These are phyloP conservation scores for Astropecten irregularis DNA, from an alignment of 53 echinoderm and acorn worm species.

Conservation along the genomic window DNA sequence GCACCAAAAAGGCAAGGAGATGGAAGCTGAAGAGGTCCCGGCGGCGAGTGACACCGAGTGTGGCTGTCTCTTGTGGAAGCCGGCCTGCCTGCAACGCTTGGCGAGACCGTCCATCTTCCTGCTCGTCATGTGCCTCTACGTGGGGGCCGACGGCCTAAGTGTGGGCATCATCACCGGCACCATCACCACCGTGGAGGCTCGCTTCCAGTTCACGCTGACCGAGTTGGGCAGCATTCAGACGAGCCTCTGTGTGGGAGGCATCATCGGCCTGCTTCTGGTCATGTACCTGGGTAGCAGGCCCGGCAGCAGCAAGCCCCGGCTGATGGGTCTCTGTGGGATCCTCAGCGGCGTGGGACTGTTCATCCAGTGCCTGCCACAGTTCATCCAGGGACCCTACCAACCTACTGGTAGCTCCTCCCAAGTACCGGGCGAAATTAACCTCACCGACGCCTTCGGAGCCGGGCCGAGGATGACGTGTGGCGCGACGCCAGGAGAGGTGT, in stretches of 20 bases:
- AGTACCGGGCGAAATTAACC: not conserved
- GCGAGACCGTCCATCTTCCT: no score
- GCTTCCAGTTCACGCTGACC: slow-evolving; percentile 17
- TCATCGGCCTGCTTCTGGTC: not conserved
- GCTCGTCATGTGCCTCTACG: no score
- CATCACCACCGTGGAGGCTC: slow-evolving; percentile 3
- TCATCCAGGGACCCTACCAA: not conserved
- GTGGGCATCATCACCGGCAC: no score
- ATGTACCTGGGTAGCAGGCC: not conserved
- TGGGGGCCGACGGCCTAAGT: no score
- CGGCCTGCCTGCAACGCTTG: no score
- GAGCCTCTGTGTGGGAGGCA: not conserved
- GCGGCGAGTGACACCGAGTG: no score
- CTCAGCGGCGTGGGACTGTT: not conserved
- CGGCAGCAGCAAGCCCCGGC: no score
- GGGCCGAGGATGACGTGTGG: no score
- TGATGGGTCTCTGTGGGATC: not conserved
- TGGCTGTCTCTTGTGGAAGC: no score
- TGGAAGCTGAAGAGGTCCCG: no score
- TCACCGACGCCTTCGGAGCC: not conserved
- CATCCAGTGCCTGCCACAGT: not conserved
- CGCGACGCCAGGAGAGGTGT: no score
- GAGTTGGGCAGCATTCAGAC: slow-evolving; percentile 6
- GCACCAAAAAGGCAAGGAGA: no score
- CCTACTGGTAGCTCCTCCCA: not conserved